A percentile compares a stretch with the other conserved stretches of the same genome.
These are phyloP conservation scores for Chloroceryle amazona DNA, from an alignment of 2,797 vertebrate genomes.

Conservation along the genomic window DNA sequence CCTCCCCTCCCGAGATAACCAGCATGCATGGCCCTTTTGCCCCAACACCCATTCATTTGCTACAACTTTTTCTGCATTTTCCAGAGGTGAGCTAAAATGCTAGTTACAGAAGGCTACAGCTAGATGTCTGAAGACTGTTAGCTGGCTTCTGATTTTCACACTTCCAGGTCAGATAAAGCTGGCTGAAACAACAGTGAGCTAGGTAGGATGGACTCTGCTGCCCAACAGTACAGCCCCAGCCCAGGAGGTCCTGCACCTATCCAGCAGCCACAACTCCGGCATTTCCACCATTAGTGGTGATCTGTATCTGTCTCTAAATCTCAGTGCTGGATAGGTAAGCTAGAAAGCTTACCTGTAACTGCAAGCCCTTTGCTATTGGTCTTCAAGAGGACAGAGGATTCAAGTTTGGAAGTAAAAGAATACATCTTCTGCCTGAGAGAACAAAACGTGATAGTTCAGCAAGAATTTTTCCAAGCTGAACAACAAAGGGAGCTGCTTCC, in stretches of 20 bases:
- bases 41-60: neutral
- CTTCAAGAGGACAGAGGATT: neutral
- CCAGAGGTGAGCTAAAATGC: neutral
- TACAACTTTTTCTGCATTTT: neutral
- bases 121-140: neutral
- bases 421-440: neutral
- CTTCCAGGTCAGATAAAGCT: neutral
- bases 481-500: neutral
- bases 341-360: neutral
- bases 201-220: rapidly evolving
- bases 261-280: neutral
- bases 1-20: neutral
- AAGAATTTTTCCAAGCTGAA: neutral
- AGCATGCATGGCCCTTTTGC: rapidly evolving
- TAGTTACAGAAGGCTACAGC: neutral
- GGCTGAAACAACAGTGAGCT: rapidly evolving
- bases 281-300: neutral
- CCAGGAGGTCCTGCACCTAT: neutral
- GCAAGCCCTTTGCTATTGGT: neutral
- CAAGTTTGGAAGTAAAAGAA: neutral
- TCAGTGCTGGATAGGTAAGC: no score
- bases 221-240: rapidly evolving
- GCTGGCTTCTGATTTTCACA: neutral
- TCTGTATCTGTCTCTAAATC: neutral
- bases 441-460: neutral